Conservation (phyloP, 2,113 vertebrate species). For the Benitochromis conjunctus region DNA sequence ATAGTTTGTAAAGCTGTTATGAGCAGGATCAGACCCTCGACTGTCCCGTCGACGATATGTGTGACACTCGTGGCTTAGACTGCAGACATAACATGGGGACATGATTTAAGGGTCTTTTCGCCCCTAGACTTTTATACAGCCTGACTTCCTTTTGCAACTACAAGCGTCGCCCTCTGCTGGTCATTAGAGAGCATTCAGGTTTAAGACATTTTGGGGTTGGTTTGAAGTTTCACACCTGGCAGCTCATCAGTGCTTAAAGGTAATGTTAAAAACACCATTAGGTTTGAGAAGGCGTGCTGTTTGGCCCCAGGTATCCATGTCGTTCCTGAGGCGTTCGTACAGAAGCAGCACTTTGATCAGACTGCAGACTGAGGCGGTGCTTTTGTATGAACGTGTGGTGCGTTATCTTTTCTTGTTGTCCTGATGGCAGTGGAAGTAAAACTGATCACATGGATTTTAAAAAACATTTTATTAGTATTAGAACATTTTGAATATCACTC, state of each 20-base stretch:
- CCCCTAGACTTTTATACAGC: not conserved
- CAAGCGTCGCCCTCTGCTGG: not conserved
- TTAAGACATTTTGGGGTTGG: not conserved
- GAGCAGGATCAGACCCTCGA: not conserved
- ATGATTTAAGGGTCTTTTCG: not conserved
- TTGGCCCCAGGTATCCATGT: not conserved
- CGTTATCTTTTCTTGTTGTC: not conserved
- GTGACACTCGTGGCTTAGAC: not conserved
- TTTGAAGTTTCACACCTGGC: not conserved
- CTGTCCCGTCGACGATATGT: not conserved
- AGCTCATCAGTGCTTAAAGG: not conserved
- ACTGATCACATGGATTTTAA: fast-evolving
- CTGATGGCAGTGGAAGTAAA: not conserved
- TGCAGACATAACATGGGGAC: not conserved
- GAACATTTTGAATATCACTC: not conserved
- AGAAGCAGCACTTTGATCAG: not conserved
- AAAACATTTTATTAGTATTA: not conserved
- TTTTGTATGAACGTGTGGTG: not conserved
- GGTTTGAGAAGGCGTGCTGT: not conserved
- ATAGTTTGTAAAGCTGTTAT: not conserved
- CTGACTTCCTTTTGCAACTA: not conserved
- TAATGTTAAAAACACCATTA: not conserved
- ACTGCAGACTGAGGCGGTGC: not conserved
- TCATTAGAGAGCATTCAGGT: not conserved
- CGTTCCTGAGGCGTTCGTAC: not conserved